phyloP scores from a whole-genome alignment of 2,113 vertebrate species.

The Osmerus eperlanus region DNA sequence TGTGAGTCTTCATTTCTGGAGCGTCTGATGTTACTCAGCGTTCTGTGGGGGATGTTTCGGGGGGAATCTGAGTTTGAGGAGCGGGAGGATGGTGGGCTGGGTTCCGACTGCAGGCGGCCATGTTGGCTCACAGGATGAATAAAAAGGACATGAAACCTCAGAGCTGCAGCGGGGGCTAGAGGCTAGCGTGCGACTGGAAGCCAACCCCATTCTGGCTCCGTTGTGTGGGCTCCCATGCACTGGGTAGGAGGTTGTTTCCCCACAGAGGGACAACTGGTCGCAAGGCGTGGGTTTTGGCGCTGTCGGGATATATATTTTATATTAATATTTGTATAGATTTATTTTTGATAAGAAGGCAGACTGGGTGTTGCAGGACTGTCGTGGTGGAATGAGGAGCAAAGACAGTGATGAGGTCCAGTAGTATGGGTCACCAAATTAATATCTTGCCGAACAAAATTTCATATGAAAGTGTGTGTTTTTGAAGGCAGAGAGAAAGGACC shows the following conservation, averaged over 20 bases:
- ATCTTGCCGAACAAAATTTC: too few species aligned
- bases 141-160: neutral
- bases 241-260: neutral
- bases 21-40: neutral
- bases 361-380: too few species aligned
- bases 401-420: too few species aligned
- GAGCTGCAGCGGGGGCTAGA: neutral
- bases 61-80: neutral
- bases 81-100: neutral
- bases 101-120: neutral
- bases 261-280: neutral
- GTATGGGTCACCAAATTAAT: too few species aligned
- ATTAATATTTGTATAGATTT: too few species aligned
- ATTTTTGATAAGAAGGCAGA: too few species aligned
- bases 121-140: neutral
- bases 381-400: too few species aligned
- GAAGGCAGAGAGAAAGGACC: neutral
- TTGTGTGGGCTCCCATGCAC: neutral
- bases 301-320: neutral
- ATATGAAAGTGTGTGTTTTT: neutral
- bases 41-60: neutral
- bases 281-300: neutral
- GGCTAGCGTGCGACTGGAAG: neutral
- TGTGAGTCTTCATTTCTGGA: neutral
- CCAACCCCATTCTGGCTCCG: neutral